Evolutionary conservation across 2,888 invertebrate species (phyloP), one percentile per base, ranked within the genome.

Genomic region (Buathra laborator): DNA sequence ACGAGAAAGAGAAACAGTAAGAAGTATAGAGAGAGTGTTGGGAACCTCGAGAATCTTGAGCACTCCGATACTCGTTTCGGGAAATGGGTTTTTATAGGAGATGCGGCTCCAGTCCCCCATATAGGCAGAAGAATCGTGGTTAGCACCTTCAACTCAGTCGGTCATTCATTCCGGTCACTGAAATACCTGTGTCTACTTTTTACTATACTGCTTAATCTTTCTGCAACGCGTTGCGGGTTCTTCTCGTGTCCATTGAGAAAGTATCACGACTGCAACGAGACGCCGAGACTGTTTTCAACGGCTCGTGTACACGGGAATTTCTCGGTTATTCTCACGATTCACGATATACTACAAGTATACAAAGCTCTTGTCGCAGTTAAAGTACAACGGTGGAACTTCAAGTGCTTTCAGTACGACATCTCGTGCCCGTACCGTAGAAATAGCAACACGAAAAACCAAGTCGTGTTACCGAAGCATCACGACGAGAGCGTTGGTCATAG

Each of bases 21-120:
- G 64, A 70, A 16, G 37, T 16, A 24, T 43, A 16, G 44, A 24
- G 59, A 70, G 70, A 66, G 74, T 75, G 46, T 72, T 67, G 62
- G 66, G 56, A 67, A 71, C 19, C 62, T 43, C 44, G 62, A 76
- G 68, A 72, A 81, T 79, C 70, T 70, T 78, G n/a, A 84, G 70
- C 32, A 84, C 81, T 79, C 64, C 81, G 68, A 81, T 81, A 75
- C 84, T 78, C 81, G 70, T 81, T 84, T 81, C 81, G 64, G 14
- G 64, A 79, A 81, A 78, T 78, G 74, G 37, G 78, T 78, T 85
- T 78, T 85, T 51, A 74, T 75, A 74, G 59, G 70, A 64, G 78
- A 79, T 81, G 64, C 77, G 59, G 44, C 78, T 16, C 14, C 62
- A 68, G 48, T 16, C 2, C 24, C 12, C 12, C 10, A 3, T 16